Evolutionary conservation across 2,797 vertebrate genomes (phyloP).

Genomic region (Eutrigla gurnardus): DNA sequence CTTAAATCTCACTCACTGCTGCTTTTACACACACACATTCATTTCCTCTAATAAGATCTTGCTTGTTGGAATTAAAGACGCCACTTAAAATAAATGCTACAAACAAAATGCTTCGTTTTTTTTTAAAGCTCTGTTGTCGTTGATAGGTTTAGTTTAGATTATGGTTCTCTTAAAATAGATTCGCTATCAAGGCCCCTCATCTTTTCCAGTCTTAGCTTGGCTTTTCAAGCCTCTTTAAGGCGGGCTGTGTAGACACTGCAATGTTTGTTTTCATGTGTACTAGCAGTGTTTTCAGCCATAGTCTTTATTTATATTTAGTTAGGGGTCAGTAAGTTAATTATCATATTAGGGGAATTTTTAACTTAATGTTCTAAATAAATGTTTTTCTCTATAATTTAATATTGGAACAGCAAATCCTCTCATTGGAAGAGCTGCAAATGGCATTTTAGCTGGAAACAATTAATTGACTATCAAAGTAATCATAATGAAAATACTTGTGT

Average conservation of each 20-base stretch:
- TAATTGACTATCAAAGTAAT: neutral
- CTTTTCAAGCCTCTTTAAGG: conserved; percentile 3
- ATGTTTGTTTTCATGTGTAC: neutral
- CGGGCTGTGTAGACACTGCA: neutral
- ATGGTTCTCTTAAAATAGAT: conserved; percentile 13
- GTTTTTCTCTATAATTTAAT: neutral
- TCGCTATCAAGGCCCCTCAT: neutral
- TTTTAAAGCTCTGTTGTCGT: neutral
- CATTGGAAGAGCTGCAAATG: neutral
- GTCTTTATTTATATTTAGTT: neutral
- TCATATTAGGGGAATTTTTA: too few species aligned
- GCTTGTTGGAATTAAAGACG: conserved; percentile 39
- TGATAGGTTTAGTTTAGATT: conserved; percentile 17
- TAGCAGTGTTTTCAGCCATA: neutral
- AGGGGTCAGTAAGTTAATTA: too few species aligned
- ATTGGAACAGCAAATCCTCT: neutral
- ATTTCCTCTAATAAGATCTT: conserved; percentile 42
- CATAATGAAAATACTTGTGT: neutral
- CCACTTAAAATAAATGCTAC: conserved; percentile 6
- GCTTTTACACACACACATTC: conserved; percentile 36
- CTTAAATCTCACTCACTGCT: conserved; percentile 43
- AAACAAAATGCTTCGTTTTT: conserved; percentile 23
- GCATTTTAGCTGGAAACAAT: neutral
- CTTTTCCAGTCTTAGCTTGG: conserved; percentile 3
- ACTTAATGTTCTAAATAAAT: too few species aligned